Conservation (phyloP, 1,140 invertebrate species). For the Drosophila auraria region DNA sequence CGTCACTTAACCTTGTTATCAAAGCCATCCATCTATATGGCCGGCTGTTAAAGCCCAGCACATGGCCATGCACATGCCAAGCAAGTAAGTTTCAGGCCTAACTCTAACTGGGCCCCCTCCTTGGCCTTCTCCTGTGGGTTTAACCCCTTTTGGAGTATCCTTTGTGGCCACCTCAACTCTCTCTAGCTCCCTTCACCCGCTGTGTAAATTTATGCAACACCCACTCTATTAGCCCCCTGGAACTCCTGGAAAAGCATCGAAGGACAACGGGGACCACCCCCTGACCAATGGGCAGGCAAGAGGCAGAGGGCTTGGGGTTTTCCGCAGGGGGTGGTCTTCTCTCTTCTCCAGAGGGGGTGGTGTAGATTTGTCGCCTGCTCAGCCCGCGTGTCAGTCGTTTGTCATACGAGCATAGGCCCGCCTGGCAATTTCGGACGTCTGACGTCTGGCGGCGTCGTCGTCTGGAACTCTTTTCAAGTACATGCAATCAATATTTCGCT, state of each 20-base stretch:
- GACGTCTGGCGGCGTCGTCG: conserved; percentile 6
- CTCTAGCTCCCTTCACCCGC: not conserved
- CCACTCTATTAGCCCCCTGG: conserved; percentile 20
- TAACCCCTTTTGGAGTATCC: conserved; percentile 3
- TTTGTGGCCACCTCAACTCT: not conserved
- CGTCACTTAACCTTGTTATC: conserved; percentile 64
- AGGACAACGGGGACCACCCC: conserved; percentile 22
- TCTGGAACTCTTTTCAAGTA: conserved; percentile 63
- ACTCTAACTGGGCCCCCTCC: conserved; percentile 3
- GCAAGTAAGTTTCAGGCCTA: conserved; percentile 28
- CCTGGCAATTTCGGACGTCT: conserved; percentile 32
- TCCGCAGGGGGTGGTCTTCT: no score
- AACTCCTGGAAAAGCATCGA: not conserved
- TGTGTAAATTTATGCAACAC: conserved; percentile 50
- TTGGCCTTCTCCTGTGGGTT: not conserved
- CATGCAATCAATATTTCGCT: conserved; percentile 67
- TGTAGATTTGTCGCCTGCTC: conserved; percentile 77
- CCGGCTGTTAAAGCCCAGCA: conserved; percentile 58
- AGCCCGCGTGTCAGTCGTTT: conserved; percentile 80
- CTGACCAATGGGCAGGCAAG: conserved; percentile 70
- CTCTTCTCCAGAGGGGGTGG: not conserved
- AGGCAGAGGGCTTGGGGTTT: conserved; percentile 15
- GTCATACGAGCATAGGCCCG: conserved; percentile 49
- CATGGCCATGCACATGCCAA: conserved; percentile 58
- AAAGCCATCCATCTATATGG: conserved; percentile 66